These are phyloP conservation scores for Campoplex capitator DNA, from an alignment of 2,888 invertebrate genomes.

Conservation along the genomic window DNA sequence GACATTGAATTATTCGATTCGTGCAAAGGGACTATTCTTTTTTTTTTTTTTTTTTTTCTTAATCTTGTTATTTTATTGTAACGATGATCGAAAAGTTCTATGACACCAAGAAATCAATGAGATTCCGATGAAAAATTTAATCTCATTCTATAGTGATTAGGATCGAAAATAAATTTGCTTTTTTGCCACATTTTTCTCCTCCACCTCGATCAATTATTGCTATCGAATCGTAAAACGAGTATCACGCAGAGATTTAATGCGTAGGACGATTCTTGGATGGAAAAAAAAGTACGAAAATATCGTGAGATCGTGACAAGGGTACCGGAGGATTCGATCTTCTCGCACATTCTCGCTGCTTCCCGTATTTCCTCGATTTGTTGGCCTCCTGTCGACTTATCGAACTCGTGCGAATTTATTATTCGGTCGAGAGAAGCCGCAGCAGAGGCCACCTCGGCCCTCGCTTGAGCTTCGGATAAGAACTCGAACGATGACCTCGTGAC, in stretches of 20 bases:
- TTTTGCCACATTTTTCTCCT: not conserved
- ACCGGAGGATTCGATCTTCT: constrained; percentile 38
- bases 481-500: constrained; percentile 58
- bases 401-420: constrained; percentile 49
- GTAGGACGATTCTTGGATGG: constrained; percentile 29
- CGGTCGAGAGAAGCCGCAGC: constrained; percentile 3
- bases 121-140: not conserved
- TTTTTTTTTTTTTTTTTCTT: not conserved
- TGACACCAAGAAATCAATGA: not conserved
- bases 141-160: not conserved
- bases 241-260: constrained; percentile 35
- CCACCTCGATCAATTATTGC: not conserved
- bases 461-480: constrained; percentile 28
- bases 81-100: not conserved
- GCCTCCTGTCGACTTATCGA: constrained; percentile 41
- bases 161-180: not conserved
- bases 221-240: constrained; percentile 21
- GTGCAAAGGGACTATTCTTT: not conserved
- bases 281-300: constrained; percentile 3
- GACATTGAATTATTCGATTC: constrained; percentile 24
- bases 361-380: constrained; percentile 58
- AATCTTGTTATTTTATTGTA: not conserved
- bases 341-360: constrained; percentile 22
- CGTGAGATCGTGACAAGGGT: constrained; percentile 36
- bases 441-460: not conserved